Base-by-base conservation (phyloP, 2,888 invertebrate genomes). In the Prostheceraeus crozeri region DNA sequence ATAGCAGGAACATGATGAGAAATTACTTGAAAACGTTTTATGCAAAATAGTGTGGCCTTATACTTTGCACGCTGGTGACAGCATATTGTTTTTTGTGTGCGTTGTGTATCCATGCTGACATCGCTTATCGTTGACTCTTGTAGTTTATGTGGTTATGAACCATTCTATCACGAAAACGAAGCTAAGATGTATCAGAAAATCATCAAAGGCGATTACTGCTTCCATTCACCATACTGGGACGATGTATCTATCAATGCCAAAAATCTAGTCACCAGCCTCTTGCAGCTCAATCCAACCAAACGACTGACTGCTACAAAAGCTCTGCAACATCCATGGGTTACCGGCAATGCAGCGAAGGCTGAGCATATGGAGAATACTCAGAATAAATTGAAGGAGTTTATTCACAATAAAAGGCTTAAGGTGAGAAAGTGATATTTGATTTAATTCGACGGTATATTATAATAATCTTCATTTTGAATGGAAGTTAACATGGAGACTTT, bases 141-240 rank as follows among this genome's bases (percentile, higher is more conserved):
- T n/a, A 73, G 73, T 28, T 63, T 74, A 52, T 71, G 73, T 66
- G 75, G 75, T 1, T 76, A 74, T 67, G 76, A 76, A 60, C 76
- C 76, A 28, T 76, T 76, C 65, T 70, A 69, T 57, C 67, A 64
- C 51, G 72, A 74, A n/a, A 66, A 66, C 28, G 72, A 76, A 19
- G 46, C 56, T 28, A 60, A 63, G n/a, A 70, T 72, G 68, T 76
- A 69, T 66, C 72, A 71, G 58, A 71, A 68, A 52, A 74, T 76
- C 27, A 59, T 76, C 30, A 72, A 72, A 52, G 69, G 68, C 55
- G 68, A 72, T 1, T 76, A 69, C 63, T 58, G 65, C 31, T 76
- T 76, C 67, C 69, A 72, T 46, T 63, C 68, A 0, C 70, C 70
- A 0, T 72, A 68, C 65, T 76, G 76, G 75, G 69, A 70, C 52